A percentile compares a stretch with the other conserved stretches of the same genome.
Conservation (phyloP, 2,888 invertebrate genomes). For the Scaptomyza caliginosa region DNA sequence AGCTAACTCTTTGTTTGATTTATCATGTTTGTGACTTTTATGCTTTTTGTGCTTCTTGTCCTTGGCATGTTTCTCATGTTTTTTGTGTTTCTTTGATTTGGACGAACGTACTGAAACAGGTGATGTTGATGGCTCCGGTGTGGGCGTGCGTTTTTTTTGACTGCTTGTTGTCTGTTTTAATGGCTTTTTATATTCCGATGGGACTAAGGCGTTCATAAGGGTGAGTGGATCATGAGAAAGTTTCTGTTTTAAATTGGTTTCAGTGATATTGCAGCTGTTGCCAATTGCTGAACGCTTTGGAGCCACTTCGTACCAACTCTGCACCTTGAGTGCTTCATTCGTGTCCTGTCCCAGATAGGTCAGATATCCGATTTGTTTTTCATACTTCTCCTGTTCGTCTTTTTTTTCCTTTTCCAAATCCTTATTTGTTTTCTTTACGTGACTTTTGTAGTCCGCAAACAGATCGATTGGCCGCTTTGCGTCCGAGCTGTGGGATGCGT, state of each 20-base stretch:
- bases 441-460: slow-evolving; percentile 93
- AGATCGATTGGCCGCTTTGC: slow-evolving; percentile 89
- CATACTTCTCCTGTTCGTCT: slow-evolving; percentile 97
- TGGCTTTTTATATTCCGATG: slow-evolving; percentile 48
- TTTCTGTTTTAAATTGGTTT: slow-evolving; percentile 89
- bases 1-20: slow-evolving; percentile 11
- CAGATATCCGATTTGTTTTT: slow-evolving; percentile 97
- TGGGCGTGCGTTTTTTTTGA: slow-evolving; percentile 5
- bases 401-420: slow-evolving; percentile 96
- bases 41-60: slow-evolving; percentile 60
- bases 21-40: slow-evolving; percentile 44
- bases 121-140: neutral
- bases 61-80: slow-evolving; percentile 41
- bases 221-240: slow-evolving; percentile 89
- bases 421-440: slow-evolving; percentile 89
- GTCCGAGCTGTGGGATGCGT: neutral
- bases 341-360: slow-evolving; percentile 98
- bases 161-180: slow-evolving; percentile 1
- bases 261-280: slow-evolving; percentile 73
- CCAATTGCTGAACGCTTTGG: slow-evolving; percentile 85
- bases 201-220: slow-evolving; percentile 85
- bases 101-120: neutral
- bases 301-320: slow-evolving; percentile 94
- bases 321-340: slow-evolving; percentile 92
- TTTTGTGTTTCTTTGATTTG: slow-evolving; percentile 25